These are phyloP conservation scores for Zosterops hypoxanthus DNA, from an alignment of 2,113 vertebrate species.

Conservation along the genomic window DNA sequence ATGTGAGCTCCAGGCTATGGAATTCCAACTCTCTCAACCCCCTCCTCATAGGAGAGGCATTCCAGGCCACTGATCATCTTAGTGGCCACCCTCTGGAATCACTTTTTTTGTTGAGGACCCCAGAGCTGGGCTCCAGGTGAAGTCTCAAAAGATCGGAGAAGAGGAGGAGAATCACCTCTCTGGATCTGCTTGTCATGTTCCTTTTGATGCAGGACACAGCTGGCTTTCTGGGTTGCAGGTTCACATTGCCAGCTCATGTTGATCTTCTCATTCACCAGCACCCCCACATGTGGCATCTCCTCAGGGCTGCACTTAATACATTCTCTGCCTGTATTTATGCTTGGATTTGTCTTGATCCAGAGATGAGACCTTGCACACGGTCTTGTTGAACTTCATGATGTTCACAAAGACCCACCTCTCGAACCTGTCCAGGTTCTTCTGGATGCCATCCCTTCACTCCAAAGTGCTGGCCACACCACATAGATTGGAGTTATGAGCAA, in stretches of 20 bases:
- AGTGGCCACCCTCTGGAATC: background rate
- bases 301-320: background rate
- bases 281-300: background rate
- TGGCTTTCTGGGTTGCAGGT: background rate
- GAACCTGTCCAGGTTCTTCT: background rate
- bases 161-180: background rate
- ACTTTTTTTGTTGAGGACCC: background rate
- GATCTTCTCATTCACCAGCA: background rate
- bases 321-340: background rate
- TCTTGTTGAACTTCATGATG: background rate
- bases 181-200: background rate
- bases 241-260: background rate
- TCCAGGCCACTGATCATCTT: background rate
- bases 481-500: no score
- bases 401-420: background rate
- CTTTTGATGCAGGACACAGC: background rate
- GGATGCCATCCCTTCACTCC: background rate
- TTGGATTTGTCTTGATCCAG: background rate
- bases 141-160: background rate
- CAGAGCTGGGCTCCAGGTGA: background rate
- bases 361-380: background rate
- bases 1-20: background rate
- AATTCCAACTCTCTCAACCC: background rate
- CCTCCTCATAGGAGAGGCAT: background rate
- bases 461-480: background rate